phyloP scores from a whole-genome alignment of 2,797 vertebrate genomes.

The Labeo calbasu region DNA sequence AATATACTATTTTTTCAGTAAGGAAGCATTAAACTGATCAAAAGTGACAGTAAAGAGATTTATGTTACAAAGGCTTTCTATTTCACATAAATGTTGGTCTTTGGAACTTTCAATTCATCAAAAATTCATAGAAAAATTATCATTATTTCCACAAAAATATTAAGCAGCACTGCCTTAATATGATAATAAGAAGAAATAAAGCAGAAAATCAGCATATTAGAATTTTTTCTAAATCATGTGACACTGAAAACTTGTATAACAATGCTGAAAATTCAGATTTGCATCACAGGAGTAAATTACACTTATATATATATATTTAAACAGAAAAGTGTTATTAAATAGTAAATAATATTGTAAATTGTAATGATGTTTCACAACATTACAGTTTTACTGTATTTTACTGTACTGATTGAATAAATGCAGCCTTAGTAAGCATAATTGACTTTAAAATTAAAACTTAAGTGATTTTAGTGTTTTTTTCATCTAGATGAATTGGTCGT shows the following conservation, averaged over 20 bases:
- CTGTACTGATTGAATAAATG: not conserved
- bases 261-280: not conserved
- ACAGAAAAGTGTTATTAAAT: not conserved
- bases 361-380: not conserved
- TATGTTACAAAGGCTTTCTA: not conserved
- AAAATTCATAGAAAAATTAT: not conserved
- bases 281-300: not conserved
- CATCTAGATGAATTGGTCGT: too few species aligned
- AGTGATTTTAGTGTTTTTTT: too few species aligned
- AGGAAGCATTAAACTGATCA: not conserved
- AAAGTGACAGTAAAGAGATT: not conserved
- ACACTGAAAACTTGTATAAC: not conserved
- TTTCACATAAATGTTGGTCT: not conserved
- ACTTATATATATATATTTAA: too few species aligned
- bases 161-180: too few species aligned
- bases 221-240: not conserved
- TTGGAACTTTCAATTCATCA: not conserved
- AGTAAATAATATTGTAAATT: too few species aligned
- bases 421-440: not conserved
- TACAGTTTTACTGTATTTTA: not conserved
- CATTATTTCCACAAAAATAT: too few species aligned
- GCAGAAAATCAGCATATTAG: not conserved
- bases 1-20: not conserved
- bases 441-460: not conserved
- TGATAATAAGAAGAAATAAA: too few species aligned